Conservation (phyloP, 1,140 invertebrate genomes). For the Microvelia longipes region DNA sequence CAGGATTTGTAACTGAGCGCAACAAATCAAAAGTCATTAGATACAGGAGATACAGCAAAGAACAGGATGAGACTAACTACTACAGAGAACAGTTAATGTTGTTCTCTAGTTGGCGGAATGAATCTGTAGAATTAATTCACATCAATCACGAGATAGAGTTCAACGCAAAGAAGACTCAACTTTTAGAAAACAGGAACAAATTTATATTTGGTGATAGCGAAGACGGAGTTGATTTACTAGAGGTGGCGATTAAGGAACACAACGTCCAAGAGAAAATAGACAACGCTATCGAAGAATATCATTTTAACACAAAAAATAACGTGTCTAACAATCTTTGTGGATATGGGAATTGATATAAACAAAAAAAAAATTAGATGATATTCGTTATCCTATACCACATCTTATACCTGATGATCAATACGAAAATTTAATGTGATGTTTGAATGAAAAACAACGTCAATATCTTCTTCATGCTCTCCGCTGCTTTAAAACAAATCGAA, state of each 20-base stretch:
- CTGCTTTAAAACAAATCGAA: background rate
- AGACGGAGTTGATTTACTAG: background rate
- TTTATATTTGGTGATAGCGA: background rate
- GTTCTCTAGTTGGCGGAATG: background rate
- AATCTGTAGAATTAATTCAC: no score
- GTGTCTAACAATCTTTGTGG: background rate
- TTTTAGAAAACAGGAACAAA: background rate
- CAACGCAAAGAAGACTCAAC: background rate
- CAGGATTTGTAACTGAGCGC: background rate
- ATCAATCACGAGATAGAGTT: no score
- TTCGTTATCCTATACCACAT: background rate
- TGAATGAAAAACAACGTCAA: constrained; percentile 1
- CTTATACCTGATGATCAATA: background rate
- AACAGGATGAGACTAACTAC: background rate
- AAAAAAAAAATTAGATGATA: background rate
- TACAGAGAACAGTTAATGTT: background rate
- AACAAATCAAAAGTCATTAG: background rate
- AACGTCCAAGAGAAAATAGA: background rate
- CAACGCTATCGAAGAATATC: background rate
- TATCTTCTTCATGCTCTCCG: background rate
- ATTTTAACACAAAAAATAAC: background rate
- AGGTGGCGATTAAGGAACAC: no score
- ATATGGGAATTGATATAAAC: background rate
- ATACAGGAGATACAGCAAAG: background rate
- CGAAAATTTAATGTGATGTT: background rate